Evolutionary conservation across 2,113 vertebrate genomes (phyloP).

Genomic region (Syngnathus floridae): DNA sequence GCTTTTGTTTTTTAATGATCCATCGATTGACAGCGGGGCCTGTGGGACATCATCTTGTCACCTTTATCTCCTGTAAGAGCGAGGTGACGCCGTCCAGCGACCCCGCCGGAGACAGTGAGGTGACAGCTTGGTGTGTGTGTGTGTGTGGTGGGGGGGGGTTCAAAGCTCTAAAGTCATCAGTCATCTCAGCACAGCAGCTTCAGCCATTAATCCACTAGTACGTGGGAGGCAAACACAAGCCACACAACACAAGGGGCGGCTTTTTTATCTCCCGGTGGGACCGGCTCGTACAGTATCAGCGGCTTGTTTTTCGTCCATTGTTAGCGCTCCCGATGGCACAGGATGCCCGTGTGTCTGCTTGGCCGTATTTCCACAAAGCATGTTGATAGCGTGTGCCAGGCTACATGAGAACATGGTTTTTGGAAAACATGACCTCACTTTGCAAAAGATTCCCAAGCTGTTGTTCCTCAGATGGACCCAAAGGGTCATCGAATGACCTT

Average conservation of each 20-base stretch:
- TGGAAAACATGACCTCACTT: slow-evolving; percentile 66
- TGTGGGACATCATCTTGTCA: slow-evolving; percentile 33
- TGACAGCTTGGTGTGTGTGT: slow-evolving; percentile 40
- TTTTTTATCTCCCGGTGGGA: slow-evolving; percentile 37
- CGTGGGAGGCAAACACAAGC: slow-evolving; percentile 36
- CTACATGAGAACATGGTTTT: slow-evolving; percentile 45
- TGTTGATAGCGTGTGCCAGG: slow-evolving; percentile 46
- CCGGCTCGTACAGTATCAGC: slow-evolving; percentile 40
- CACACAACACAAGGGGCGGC: slow-evolving; percentile 21
- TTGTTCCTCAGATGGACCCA: slow-evolving; percentile 53
- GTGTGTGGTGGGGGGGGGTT: slow-evolving; percentile 27
- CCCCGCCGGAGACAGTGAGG: slow-evolving; percentile 42
- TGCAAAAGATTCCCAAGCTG: slow-evolving; percentile 55
- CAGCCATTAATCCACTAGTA: slow-evolving; percentile 48
- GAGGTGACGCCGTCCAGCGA: slow-evolving; percentile 53
- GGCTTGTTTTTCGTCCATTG: slow-evolving; percentile 46
- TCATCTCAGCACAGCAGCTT: slow-evolving; percentile 52
- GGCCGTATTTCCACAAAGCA: slow-evolving; percentile 56
- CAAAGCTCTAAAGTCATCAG: slow-evolving; percentile 49
- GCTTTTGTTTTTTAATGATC: slow-evolving; percentile 7
- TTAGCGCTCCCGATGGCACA: slow-evolving; percentile 33
- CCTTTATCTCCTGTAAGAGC: slow-evolving; percentile 41
- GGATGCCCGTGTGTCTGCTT: slow-evolving; percentile 42
- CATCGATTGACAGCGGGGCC: slow-evolving; percentile 18
- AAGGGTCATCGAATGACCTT: slow-evolving; percentile 60